Percentiles rank a stretch among this genome's conserved stretches.
Evolutionary conservation across 2,888 invertebrate species (phyloP).

Genomic region (Neoascia interrupta): DNA sequence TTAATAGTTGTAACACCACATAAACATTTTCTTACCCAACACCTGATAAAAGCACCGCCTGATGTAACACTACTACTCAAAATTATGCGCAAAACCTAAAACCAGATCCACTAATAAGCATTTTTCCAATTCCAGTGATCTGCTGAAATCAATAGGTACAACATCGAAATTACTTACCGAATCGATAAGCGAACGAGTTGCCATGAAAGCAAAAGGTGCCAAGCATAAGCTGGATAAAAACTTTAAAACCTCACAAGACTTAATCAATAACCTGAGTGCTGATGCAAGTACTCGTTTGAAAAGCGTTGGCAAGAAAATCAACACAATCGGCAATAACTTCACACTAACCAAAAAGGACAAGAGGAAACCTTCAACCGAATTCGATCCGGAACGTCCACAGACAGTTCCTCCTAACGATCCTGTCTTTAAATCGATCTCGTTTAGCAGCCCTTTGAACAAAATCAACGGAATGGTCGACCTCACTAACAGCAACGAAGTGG

Average conservation of each 20-base stretch:
- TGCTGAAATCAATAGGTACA: slow-evolving; percentile 77
- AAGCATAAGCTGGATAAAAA: slow-evolving; percentile 78
- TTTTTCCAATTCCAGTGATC: slow-evolving; percentile 73
- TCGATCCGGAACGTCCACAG: slow-evolving; percentile 76
- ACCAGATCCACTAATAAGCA: slow-evolving; percentile 22
- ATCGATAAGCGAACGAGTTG: slow-evolving; percentile 78
- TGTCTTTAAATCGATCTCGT: slow-evolving; percentile 78
- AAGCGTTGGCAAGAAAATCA: slow-evolving; percentile 74
- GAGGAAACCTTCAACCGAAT: slow-evolving; percentile 51
- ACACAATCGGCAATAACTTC: slow-evolving; percentile 74
- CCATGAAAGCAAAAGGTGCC: slow-evolving; percentile 77
- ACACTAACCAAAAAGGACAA: slow-evolving; percentile 71
- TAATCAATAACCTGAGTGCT: slow-evolving; percentile 74
- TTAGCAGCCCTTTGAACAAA: slow-evolving; percentile 77
- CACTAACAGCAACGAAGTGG: slow-evolving; percentile 42
- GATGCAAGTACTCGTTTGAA: slow-evolving; percentile 76
- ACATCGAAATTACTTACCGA: slow-evolving; percentile 78
- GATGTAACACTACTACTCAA: slow-evolving; percentile 27
- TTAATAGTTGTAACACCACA: too few species aligned
- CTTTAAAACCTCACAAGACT: slow-evolving; percentile 76
- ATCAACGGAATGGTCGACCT: slow-evolving; percentile 74
- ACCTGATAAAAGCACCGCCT: slow-evolving; percentile 28
- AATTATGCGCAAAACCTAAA: neutral
- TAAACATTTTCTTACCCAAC: too few species aligned
- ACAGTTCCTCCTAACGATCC: slow-evolving; percentile 78